Percentiles rank a stretch among this genome's conserved stretches.
phyloP scores from a whole-genome alignment of 2,888 invertebrate genomes.

The Clepsis dumicolana region DNA sequence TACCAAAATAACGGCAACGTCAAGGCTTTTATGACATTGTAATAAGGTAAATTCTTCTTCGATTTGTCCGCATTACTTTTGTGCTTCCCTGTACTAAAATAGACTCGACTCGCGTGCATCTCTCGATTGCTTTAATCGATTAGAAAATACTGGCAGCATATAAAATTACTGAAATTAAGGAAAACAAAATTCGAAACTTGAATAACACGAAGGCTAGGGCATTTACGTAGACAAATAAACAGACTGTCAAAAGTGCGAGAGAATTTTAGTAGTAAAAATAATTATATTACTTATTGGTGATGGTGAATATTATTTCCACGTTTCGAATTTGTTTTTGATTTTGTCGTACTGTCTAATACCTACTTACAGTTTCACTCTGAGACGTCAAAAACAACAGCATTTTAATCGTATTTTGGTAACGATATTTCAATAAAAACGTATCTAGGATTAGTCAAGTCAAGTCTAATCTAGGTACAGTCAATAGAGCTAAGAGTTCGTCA shows the following conservation, averaged over 20 bases:
- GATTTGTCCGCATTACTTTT: neutral
- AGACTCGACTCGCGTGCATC: constrained; percentile 43
- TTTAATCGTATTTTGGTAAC: too few relatives aligned
- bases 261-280: constrained; percentile 7
- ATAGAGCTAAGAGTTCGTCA: too few relatives aligned
- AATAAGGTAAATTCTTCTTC: neutral
- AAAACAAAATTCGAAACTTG: constrained; percentile 72
- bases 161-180: constrained; percentile 76
- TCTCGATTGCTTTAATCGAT: constrained; percentile 60
- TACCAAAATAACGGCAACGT: neutral
- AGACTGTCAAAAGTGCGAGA: constrained; percentile 1
- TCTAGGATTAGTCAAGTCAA: too few relatives aligned
- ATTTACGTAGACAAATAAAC: constrained; percentile 28
- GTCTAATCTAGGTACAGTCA: too few relatives aligned
- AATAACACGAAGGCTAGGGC: constrained; percentile 62
- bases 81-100: constrained; percentile 42
- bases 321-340: too few relatives aligned
- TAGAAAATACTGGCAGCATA: constrained; percentile 60
- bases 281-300: too few relatives aligned
- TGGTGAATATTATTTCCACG: too few relatives aligned
- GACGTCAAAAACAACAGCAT: too few relatives aligned
- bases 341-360: too few relatives aligned
- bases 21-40: neutral
- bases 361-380: too few relatives aligned
- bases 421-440: too few relatives aligned